A percentile compares a stretch with the other conserved stretches of the same genome.
phyloP scores from a whole-genome alignment of 92 coral and sea anemone species.

The Epizoanthus ramosus region DNA sequence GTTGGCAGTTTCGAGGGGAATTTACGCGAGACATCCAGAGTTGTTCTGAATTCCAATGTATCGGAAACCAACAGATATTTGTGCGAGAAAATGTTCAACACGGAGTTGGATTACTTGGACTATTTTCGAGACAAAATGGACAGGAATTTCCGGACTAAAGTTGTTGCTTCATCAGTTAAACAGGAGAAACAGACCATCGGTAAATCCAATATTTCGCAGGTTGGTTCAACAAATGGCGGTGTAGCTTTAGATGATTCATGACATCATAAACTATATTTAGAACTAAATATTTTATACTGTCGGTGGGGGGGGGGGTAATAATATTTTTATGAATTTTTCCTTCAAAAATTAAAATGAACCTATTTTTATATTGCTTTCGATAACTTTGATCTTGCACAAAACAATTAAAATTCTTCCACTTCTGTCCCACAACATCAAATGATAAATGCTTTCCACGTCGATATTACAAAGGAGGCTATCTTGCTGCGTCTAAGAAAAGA shows the following conservation, averaged over 20 bases:
- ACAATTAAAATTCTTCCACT: too few species aligned
- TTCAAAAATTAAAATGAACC: too few species aligned
- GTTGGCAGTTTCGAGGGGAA: background rate
- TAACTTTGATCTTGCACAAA: too few species aligned
- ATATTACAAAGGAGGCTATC: too few species aligned
- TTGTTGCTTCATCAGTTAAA: background rate
- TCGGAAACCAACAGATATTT: constrained; percentile 65
- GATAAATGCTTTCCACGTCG: too few species aligned
- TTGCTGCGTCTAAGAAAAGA: too few species aligned
- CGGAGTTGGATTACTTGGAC: constrained; percentile 70
- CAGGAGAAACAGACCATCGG: background rate
- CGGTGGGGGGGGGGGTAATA: too few species aligned
- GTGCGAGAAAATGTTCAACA: constrained; percentile 79
- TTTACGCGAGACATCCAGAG: background rate
- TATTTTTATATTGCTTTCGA: too few species aligned
- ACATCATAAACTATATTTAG: background rate
- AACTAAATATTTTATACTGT: background rate
- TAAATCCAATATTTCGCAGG: constrained; percentile 2
- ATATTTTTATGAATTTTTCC: too few species aligned
- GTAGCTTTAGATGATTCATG: background rate
- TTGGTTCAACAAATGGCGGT: constrained; percentile 5
- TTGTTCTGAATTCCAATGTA: constrained; percentile 48
- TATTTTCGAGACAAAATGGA: constrained; percentile 78
- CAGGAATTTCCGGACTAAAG: constrained; percentile 12
- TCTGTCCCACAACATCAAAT: too few species aligned